Evolutionary conservation across 1,140 invertebrate genomes (phyloP).

Genomic region (Solenopsis invicta): DNA sequence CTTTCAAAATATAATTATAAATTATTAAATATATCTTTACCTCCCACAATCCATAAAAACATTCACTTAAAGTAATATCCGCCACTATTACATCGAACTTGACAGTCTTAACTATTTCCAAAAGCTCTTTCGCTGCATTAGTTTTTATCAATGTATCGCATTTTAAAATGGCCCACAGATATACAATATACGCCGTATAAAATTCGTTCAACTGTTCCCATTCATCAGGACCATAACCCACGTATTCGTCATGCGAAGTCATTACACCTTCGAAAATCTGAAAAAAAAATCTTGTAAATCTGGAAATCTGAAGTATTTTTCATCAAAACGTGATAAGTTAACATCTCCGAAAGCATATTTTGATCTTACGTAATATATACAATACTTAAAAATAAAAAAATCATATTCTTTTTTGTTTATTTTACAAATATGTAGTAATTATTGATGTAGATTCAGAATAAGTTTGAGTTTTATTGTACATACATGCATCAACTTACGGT

Average conservation of each 20-base stretch:
- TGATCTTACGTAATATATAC: too few relatives aligned
- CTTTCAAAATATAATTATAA: neutral
- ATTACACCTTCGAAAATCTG: slow-evolving; percentile 6
- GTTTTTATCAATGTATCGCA: slow-evolving; percentile 14
- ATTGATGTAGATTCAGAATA: too few relatives aligned
- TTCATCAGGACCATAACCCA: neutral
- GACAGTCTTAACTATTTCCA: slow-evolving; percentile 31
- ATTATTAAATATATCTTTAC: slow-evolving; percentile 21
- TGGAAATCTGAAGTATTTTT: neutral
- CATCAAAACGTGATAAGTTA: neutral
- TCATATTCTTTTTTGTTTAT: too few relatives aligned
- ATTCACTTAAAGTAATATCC: slow-evolving; percentile 28
- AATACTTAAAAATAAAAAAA: too few relatives aligned
- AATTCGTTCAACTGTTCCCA: neutral
- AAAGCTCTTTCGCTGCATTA: slow-evolving; percentile 12
- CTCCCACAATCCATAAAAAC: slow-evolving; percentile 41
- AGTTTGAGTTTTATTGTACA: too few relatives aligned
- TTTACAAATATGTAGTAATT: too few relatives aligned
- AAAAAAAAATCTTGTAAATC: neutral
- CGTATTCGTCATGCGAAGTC: neutral
- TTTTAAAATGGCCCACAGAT: neutral
- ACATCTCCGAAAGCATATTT: neutral
- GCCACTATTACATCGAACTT: slow-evolving; percentile 56
- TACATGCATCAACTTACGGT: neutral
- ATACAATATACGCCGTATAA: neutral